Percentiles rank a stretch among this genome's conserved stretches.
Evolutionary conservation across 1,140 invertebrate species (phyloP).

Genomic region (Maconellicoccus hirsutus): DNA sequence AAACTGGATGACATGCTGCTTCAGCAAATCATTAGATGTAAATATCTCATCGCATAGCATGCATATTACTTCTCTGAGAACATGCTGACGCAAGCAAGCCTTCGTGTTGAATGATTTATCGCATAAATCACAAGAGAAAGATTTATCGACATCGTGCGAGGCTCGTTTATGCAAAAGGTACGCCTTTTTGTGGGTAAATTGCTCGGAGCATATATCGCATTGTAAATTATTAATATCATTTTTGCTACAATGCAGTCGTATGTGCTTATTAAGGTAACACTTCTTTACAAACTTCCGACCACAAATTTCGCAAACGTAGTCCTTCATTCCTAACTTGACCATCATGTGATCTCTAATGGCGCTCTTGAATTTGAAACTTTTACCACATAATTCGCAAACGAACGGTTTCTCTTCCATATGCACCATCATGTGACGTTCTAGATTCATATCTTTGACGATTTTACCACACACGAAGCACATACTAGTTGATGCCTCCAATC

Average conservation of each 20-base stretch:
- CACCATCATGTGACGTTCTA: background rate
- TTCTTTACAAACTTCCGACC: background rate
- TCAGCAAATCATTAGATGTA: background rate
- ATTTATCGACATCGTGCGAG: slow-evolving; percentile 48
- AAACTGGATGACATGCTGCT: background rate
- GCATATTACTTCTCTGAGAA: slow-evolving; percentile 38
- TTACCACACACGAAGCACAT: slow-evolving; percentile 13
- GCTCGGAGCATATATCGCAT: background rate
- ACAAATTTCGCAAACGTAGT: slow-evolving; percentile 16
- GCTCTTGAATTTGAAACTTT: background rate
- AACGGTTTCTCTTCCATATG: slow-evolving; percentile 1
- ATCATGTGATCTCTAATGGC: background rate
- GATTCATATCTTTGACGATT: background rate
- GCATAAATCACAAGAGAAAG: slow-evolving; percentile 58
- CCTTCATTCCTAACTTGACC: background rate
- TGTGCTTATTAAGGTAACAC: background rate
- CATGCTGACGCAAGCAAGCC: slow-evolving; percentile 61
- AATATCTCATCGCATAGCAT: background rate
- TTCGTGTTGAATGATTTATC: slow-evolving; percentile 48
- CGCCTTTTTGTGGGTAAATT: background rate
- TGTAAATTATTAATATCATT: background rate
- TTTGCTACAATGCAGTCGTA: background rate
- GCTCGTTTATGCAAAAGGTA: background rate
- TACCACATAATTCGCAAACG: background rate
- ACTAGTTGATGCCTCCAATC: background rate